These are phyloP conservation scores for Shargacucullia verbasci DNA, from an alignment of 2,888 invertebrate genomes.

Conservation along the genomic window DNA sequence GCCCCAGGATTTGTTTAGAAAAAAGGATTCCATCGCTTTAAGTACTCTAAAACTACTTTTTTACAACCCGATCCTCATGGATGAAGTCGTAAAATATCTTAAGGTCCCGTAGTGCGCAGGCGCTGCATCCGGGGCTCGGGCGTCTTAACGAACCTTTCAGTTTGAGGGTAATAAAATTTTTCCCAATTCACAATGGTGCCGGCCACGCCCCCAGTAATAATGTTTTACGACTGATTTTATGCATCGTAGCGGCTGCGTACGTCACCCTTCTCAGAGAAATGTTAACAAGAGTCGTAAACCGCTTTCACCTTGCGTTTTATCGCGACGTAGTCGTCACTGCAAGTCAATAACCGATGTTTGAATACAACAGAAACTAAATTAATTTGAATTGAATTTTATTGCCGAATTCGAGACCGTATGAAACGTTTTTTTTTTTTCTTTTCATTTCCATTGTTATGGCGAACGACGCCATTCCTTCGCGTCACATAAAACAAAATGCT, in stretches of 20 bases:
- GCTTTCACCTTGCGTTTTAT: constrained; percentile 56
- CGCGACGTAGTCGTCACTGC: constrained; percentile 37
- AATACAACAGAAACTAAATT: constrained; percentile 43
- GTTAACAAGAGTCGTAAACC: constrained; percentile 64
- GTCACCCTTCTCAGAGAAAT: constrained; percentile 61
- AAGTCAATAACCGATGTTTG: constrained; percentile 50
- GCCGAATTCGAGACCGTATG: constrained; percentile 44
- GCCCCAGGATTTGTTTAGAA: constrained; percentile 70
- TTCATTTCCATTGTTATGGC: constrained; percentile 33
- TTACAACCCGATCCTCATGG: constrained; percentile 72
- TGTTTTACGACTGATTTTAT: constrained; percentile 74
- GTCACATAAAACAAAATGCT: constrained; percentile 20
- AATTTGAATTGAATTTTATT: constrained; percentile 49
- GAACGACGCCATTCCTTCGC: constrained; percentile 3
- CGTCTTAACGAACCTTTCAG: constrained; percentile 75
- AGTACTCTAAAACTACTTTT: constrained; percentile 72
- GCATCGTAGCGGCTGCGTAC: constrained; percentile 61
- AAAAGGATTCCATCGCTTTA: constrained; percentile 75
- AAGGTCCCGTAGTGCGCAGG: constrained; percentile 61
- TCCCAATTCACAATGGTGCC: constrained; percentile 64
- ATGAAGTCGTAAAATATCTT: constrained; percentile 81
- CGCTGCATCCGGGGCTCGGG: constrained; percentile 67
- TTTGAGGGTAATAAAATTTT: constrained; percentile 75
- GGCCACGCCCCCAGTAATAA: constrained; percentile 65
- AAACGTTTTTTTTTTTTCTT: constrained; percentile 26